A percentile compares a stretch with the other conserved stretches of the same genome.
phyloP scores from a whole-genome alignment of 2,797 vertebrate species.

The Myotis vivesi region DNA sequence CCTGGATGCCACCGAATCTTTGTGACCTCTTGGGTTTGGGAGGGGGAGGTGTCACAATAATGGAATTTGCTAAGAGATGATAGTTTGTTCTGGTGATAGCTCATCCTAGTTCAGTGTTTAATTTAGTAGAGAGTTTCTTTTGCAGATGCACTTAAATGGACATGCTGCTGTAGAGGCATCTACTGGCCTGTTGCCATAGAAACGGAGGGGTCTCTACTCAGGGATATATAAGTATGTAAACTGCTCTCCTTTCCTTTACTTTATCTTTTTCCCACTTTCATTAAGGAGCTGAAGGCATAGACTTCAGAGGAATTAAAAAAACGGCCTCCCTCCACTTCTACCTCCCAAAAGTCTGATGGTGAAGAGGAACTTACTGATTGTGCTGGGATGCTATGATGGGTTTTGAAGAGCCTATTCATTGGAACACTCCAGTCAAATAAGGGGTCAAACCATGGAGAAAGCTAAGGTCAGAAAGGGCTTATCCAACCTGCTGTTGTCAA shows the following conservation, averaged over 20 bases:
- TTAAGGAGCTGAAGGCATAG: neutral
- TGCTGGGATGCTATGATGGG: neutral
- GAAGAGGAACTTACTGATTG: neutral
- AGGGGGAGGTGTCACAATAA: neutral
- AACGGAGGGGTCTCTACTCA: constrained; percentile 67
- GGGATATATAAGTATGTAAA: constrained; percentile 31
- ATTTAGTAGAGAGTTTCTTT: neutral
- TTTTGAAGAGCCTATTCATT: neutral
- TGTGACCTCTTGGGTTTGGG: constrained; percentile 19
- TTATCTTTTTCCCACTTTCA: neutral
- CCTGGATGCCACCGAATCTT: neutral
- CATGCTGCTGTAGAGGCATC: neutral
- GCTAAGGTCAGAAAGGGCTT: neutral
- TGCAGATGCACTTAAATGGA: neutral
- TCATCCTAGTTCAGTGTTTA: constrained; percentile 40
- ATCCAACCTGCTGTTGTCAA: no score
- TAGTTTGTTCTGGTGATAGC: neutral
- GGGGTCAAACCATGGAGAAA: neutral
- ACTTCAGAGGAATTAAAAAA: constrained; percentile 16
- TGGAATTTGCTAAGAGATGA: neutral
- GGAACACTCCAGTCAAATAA: neutral
- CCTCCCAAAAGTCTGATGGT: neutral
- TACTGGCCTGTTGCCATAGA: constrained; percentile 67
- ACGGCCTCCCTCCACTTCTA: neutral
- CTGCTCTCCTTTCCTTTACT: constrained; percentile 27